These are phyloP conservation scores for Elanus axillaris DNA, from an alignment of 2,113 vertebrate genomes.

Conservation along the genomic window DNA sequence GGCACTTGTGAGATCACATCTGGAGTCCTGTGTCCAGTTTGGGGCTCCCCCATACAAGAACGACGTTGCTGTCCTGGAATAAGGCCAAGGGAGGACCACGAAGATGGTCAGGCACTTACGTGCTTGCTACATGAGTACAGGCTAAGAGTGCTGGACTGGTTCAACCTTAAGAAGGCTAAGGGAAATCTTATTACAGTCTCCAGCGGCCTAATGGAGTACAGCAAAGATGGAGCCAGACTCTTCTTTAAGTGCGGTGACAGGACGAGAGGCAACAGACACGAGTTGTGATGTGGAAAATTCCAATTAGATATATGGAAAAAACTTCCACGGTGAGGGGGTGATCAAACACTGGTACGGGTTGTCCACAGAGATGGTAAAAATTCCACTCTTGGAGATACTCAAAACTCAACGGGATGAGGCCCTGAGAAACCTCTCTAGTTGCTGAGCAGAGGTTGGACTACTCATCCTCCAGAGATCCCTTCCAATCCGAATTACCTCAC, in stretches of 20 bases:
- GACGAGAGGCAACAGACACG: not conserved
- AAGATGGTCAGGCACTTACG: not conserved
- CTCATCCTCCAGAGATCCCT: not conserved
- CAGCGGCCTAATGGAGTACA: not conserved
- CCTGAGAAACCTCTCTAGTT: not conserved
- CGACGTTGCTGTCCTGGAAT: not conserved
- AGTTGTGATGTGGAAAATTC: not conserved
- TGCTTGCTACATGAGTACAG: not conserved
- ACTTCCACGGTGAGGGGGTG: not conserved
- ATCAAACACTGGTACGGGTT: not conserved
- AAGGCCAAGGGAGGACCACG: not conserved
- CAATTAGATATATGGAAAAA: not conserved
- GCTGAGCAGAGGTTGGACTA: not conserved
- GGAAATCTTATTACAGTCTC: not conserved
- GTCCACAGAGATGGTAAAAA: not conserved
- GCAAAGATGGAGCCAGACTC: not conserved
- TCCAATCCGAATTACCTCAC: not conserved
- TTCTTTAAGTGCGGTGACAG: not conserved
- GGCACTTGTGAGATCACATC: not conserved
- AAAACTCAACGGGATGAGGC: not conserved
- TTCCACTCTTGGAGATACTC: not conserved
- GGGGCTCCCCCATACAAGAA: not conserved
- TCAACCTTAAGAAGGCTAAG: not conserved
- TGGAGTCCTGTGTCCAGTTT: not conserved
- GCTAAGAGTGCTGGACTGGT: not conserved